Conservation (phyloP, 1,140 invertebrate genomes). For the Scaptomyza pallida region DNA sequence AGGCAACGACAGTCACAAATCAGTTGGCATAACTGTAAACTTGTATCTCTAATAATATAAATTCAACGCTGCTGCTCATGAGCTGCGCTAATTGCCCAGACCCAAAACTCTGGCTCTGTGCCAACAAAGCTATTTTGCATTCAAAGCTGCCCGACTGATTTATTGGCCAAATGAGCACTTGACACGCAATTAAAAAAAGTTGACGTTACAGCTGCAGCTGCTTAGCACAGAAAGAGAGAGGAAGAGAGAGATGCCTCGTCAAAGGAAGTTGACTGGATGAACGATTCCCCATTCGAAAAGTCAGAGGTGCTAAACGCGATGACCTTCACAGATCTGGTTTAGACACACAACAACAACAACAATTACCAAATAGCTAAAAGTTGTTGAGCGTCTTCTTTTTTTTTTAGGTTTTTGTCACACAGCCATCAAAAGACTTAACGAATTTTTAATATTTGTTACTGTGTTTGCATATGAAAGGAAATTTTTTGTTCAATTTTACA, state of each 20-base stretch:
- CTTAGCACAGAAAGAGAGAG: not conserved
- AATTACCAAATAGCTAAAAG: not conserved
- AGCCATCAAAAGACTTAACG: constrained; percentile 41
- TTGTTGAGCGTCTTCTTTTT: constrained; percentile 48
- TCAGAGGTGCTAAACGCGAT: constrained; percentile 61
- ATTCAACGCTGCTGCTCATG: constrained; percentile 54
- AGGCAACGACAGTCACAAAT: constrained; percentile 66
- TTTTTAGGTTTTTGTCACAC: constrained; percentile 50
- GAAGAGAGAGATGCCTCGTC: not conserved
- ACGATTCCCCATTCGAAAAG: constrained; percentile 2
- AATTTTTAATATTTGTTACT: constrained; percentile 36
- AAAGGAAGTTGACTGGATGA: constrained; percentile 11
- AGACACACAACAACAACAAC: constrained; percentile 13
- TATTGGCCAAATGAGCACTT: constrained; percentile 48
- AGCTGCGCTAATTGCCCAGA: constrained; percentile 63
- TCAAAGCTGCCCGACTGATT: constrained; percentile 38
- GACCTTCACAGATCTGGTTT: constrained; percentile 77
- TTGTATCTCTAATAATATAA: constrained; percentile 71
- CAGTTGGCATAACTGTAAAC: constrained; percentile 72
- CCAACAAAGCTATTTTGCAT: not conserved
- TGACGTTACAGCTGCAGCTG: not conserved
- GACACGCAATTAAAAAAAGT: constrained; percentile 58
- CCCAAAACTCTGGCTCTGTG: not conserved
- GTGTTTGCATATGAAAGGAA: constrained; percentile 72
- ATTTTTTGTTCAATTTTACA: constrained; percentile 51